Percentiles rank a stretch among this genome's conserved stretches.
Conservation (phyloP, 2,113 vertebrate species). For the Phalacrocorax pelagicus region DNA sequence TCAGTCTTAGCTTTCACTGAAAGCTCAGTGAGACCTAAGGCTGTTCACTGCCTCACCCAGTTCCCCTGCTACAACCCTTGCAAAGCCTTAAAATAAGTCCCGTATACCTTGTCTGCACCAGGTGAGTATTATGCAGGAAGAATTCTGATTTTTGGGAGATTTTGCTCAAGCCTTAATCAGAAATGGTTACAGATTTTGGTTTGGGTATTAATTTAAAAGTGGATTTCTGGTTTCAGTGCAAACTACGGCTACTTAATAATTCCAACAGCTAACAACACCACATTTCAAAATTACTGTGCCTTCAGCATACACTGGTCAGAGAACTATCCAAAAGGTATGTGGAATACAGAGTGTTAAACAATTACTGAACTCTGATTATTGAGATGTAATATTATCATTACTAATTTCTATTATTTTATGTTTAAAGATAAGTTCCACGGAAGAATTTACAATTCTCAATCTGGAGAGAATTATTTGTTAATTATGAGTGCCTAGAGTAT, state of each 20-base stretch:
- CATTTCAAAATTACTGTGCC: background rate
- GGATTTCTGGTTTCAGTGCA: background rate
- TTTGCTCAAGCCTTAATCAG: background rate
- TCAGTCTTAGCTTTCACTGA: background rate
- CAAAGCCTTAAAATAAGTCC: background rate
- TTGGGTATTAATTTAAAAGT: background rate
- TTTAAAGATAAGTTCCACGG: background rate
- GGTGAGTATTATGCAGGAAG: background rate
- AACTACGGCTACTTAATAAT: background rate
- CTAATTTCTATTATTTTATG: background rate
- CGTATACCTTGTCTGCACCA: background rate
- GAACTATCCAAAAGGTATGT: background rate
- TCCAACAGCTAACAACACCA: background rate
- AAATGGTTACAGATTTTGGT: background rate
- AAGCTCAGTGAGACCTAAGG: background rate
- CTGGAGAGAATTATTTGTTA: background rate
- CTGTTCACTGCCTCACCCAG: background rate
- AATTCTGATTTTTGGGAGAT: background rate
- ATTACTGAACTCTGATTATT: background rate
- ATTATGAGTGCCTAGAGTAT: background rate
- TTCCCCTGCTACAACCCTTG: background rate
- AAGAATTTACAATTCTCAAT: background rate
- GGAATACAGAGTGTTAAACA: background rate
- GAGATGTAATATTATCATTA: background rate
- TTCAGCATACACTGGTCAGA: background rate